Percentiles rank a stretch among this genome's conserved stretches.
Evolutionary conservation across 2,797 vertebrate genomes (phyloP).

Genomic region (Epinephelus malabaricus): DNA sequence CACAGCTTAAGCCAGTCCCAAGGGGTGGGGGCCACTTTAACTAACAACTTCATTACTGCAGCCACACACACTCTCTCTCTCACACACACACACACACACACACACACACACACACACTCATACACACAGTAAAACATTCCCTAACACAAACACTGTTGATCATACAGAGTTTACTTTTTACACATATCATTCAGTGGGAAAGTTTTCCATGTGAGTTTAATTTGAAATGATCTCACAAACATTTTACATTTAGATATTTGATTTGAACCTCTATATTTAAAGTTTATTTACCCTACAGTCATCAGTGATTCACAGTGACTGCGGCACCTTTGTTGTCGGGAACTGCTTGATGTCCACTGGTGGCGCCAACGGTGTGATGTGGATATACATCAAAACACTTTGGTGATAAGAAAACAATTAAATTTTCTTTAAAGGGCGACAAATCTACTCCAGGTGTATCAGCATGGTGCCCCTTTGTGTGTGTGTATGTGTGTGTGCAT

Average conservation of each 20-base stretch:
- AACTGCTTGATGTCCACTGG: not conserved
- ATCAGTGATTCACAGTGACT: not conserved
- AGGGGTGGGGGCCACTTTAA: slow-evolving; percentile 84
- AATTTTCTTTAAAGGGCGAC: slow-evolving; percentile 2
- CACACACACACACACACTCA: slow-evolving; percentile 54
- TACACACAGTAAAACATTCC: slow-evolving; percentile 22
- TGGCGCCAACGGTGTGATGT: not conserved
- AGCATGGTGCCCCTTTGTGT: slow-evolving; percentile 39
- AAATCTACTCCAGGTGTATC: slow-evolving; percentile 24
- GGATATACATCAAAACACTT: not conserved
- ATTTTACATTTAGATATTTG: not conserved
- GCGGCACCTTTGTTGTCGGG: not conserved
- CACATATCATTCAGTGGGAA: slow-evolving; percentile 36
- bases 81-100: slow-evolving; percentile 61
- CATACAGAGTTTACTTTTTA: slow-evolving; percentile 20
- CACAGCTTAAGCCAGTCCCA: slow-evolving; percentile 85
- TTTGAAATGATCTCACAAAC: slow-evolving; percentile 6
- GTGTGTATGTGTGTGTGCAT: slow-evolving; percentile 39
- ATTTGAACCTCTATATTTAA: not conserved
- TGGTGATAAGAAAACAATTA: not conserved
- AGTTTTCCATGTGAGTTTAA: slow-evolving; percentile 42
- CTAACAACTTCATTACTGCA: slow-evolving; percentile 88
- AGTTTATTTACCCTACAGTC: not conserved
- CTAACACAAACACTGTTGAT: slow-evolving; percentile 61
- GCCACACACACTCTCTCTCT: slow-evolving; percentile 64